These are phyloP conservation scores for Holotrichia oblita DNA, from an alignment of 1,140 invertebrate genomes.

Conservation along the genomic window DNA sequence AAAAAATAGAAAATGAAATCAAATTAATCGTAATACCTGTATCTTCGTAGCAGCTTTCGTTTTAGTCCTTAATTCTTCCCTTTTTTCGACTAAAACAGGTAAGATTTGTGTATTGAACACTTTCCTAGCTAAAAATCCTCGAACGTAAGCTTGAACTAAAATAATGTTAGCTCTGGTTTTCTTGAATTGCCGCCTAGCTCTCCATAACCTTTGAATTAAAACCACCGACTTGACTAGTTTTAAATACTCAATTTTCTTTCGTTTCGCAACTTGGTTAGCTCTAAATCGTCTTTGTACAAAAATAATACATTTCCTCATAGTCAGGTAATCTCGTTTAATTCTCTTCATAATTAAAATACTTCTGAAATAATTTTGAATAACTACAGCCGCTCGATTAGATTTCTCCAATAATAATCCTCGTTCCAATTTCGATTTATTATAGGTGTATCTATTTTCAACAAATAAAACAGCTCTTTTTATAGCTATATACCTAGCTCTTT, in stretches of 20 bases:
- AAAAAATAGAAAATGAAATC: background rate
- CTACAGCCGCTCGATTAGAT: background rate
- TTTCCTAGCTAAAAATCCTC: conserved; percentile 27
- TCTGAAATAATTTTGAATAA: conserved; percentile 38
- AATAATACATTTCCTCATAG: conserved; percentile 48
- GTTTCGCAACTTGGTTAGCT: conserved; percentile 48
- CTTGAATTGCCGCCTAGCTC: background rate
- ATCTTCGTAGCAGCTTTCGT: conserved; percentile 25
- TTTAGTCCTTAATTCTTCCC: background rate
- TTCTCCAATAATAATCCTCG: background rate
- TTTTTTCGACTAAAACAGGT: background rate
- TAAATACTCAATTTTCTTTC: background rate
- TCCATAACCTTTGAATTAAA: background rate
- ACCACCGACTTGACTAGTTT: conserved; percentile 33
- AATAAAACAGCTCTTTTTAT: conserved; percentile 42
- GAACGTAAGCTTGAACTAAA: background rate
- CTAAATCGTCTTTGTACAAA: conserved; percentile 53
- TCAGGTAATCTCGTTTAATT: conserved; percentile 48
- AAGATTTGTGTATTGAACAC: background rate
- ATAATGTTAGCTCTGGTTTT: conserved; percentile 2
- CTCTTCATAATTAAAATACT: conserved; percentile 42
- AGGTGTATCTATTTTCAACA: conserved; percentile 59
- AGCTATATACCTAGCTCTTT: conserved; percentile 47
- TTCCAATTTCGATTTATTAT: conserved; percentile 51
- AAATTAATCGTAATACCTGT: conserved; percentile 5